These are phyloP conservation scores for Phymanthus crucifer DNA, from an alignment of 92 coral and sea anemone species.

Conservation along the genomic window DNA sequence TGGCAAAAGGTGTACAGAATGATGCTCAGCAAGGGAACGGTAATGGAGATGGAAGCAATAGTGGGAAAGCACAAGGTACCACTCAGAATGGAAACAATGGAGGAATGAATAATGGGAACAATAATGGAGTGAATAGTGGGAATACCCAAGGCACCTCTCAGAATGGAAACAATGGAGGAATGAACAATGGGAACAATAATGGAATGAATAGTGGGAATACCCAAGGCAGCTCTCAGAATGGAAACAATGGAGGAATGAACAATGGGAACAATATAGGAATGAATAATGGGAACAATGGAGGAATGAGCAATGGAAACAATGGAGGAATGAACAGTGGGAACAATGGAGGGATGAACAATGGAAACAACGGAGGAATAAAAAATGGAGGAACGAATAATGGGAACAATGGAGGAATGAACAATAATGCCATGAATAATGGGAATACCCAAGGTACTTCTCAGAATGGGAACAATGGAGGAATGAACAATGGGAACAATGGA, in stretches of 20 bases:
- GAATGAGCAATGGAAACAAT: conserved; percentile 3
- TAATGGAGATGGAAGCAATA: background rate
- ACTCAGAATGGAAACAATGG: background rate
- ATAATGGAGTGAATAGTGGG: background rate
- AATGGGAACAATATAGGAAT: background rate
- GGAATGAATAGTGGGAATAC: background rate
- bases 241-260: background rate
- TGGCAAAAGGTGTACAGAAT: background rate
- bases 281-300: background rate
- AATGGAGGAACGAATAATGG: background rate
- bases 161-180: too few relatives aligned
- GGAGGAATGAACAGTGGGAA: background rate
- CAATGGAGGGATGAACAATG: background rate
- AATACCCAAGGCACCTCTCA: background rate
- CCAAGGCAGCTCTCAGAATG: background rate
- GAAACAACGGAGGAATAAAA: background rate
- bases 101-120: background rate
- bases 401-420: background rate
- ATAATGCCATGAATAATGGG: background rate
- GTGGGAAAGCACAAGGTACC: background rate
- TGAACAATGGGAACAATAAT: background rate
- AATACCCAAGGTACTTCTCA: background rate
- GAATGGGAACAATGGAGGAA: too few relatives aligned
- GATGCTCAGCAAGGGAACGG: background rate
- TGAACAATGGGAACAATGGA: too few relatives aligned